A percentile compares a stretch with the other conserved stretches of the same genome.
phyloP scores from a whole-genome alignment of 2,113 vertebrate species.

The Chaetura pelagica region DNA sequence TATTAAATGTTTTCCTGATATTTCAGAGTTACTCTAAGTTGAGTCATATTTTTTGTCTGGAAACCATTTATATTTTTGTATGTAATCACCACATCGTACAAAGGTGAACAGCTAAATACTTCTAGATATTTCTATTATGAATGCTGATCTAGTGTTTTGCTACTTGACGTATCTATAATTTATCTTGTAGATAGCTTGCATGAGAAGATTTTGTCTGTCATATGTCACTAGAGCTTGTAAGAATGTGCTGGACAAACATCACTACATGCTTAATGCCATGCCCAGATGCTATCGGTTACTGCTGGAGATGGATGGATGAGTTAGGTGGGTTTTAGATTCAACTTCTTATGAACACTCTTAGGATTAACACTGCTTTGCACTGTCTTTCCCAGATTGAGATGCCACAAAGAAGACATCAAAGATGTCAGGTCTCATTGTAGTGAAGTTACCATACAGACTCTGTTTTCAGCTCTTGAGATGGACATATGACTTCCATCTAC shows the following conservation, averaged over 20 bases:
- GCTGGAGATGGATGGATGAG: neutral
- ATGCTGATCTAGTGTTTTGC: neutral
- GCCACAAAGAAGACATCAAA: neutral
- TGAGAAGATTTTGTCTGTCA: neutral
- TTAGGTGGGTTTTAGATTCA: neutral
- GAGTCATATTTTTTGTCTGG: neutral
- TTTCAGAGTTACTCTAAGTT: neutral
- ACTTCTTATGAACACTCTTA: rapidly evolving
- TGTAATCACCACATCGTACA: neutral
- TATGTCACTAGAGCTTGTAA: neutral
- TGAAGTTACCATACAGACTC: neutral
- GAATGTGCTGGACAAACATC: neutral
- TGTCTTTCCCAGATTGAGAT: neutral
- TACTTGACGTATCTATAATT: neutral
- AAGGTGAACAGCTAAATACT: neutral
- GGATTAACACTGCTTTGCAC: neutral
- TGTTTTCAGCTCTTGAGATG: neutral
- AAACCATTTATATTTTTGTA: neutral
- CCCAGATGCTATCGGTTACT: neutral
- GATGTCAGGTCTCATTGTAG: neutral
- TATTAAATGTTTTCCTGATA: neutral
- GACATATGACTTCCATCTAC: neutral
- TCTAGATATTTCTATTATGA: neutral
- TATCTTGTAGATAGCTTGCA: neutral
- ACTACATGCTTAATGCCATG: rapidly evolving